These are phyloP conservation scores for Neofelis nebulosa DNA, from an alignment of 2,113 vertebrate genomes.

Conservation along the genomic window DNA sequence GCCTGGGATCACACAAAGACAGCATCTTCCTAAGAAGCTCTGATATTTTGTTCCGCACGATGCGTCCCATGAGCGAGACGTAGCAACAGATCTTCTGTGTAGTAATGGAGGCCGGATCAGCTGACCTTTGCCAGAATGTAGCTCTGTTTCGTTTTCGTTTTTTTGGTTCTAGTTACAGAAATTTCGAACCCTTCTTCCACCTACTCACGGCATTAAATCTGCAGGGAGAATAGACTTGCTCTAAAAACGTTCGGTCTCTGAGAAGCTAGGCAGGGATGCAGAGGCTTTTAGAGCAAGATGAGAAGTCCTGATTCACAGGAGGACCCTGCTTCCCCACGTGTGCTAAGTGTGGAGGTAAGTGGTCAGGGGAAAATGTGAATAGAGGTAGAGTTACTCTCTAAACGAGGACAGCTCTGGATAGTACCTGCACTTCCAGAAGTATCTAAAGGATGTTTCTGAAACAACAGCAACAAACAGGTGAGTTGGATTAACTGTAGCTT, in stretches of 20 bases:
- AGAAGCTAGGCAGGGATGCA: neutral
- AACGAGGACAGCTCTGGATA: neutral
- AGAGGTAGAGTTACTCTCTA: neutral
- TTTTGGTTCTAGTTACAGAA: neutral
- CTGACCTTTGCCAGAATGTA: neutral
- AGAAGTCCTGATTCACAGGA: neutral
- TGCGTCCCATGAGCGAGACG: no score
- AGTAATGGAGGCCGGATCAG: neutral
- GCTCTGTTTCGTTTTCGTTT: neutral
- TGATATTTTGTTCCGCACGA: fast-evolving
- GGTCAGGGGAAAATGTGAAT: neutral
- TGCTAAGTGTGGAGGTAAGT: neutral
- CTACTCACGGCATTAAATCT: neutral
- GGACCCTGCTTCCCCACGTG: fast-evolving
- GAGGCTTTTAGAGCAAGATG: neutral
- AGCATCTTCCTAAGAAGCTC: neutral
- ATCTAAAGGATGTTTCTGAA: neutral
- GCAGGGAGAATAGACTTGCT: neutral
- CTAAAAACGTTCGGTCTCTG: neutral
- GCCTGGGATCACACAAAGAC: neutral
- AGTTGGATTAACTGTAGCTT: neutral
- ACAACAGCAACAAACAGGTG: neutral
- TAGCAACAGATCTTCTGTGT: fast-evolving
- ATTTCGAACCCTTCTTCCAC: neutral
- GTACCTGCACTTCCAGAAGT: neutral